phyloP scores from a whole-genome alignment of 2,797 vertebrate species.

The Garrulus glandarius region DNA sequence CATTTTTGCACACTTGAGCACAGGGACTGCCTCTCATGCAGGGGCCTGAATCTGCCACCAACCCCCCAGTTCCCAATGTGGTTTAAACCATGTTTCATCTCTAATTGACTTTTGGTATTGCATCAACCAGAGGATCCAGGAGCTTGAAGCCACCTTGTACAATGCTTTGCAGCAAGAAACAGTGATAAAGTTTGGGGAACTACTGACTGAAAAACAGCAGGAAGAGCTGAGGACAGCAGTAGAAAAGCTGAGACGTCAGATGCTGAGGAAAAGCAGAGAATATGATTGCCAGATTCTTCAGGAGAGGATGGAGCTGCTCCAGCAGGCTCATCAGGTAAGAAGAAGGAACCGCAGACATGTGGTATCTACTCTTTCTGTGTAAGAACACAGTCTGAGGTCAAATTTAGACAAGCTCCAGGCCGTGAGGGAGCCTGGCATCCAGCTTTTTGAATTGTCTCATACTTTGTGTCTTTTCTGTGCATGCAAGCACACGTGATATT shows the following conservation, averaged over 20 bases:
- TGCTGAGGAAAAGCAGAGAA: slow-evolving; percentile 97
- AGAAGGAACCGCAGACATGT: not conserved
- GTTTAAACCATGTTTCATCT: slow-evolving; percentile 11
- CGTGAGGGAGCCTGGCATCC: not conserved
- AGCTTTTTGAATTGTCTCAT: not conserved
- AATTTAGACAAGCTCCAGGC: not conserved
- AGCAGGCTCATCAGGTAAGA: slow-evolving; percentile 95
- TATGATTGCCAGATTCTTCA: slow-evolving; percentile 97
- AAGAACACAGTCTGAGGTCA: not conserved
- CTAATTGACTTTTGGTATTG: slow-evolving; percentile 66
- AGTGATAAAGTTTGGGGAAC: slow-evolving; percentile 94
- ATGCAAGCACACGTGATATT: not conserved
- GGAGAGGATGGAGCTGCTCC: slow-evolving; percentile 97
- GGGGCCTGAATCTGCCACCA: not conserved
- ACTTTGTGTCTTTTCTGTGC: not conserved
- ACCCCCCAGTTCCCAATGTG: not conserved
- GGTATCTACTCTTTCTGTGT: not conserved
- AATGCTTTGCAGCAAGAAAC: slow-evolving; percentile 98
- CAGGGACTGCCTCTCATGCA: not conserved
- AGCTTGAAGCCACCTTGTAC: slow-evolving; percentile 97
- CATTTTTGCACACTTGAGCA: not conserved
- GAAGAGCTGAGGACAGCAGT: slow-evolving; percentile 93
- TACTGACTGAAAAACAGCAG: slow-evolving; percentile 90
- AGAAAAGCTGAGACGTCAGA: slow-evolving; percentile 94
- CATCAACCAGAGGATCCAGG: slow-evolving; percentile 93